phyloP scores from a whole-genome alignment of 64 coral and sea anemone species.

The Anthopleura sola region DNA sequence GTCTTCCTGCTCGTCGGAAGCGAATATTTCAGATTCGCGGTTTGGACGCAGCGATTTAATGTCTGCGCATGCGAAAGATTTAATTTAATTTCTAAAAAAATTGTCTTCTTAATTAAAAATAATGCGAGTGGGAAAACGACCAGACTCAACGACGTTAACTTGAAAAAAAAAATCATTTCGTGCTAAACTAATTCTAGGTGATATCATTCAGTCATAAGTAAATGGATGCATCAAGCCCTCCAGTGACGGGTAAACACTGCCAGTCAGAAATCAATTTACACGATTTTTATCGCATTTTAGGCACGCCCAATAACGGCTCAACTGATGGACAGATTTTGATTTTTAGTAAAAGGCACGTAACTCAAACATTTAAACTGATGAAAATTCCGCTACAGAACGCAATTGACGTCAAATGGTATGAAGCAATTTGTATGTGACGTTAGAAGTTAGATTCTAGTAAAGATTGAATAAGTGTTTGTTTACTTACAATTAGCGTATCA shows the following conservation, averaged over 20 bases:
- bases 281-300: not conserved
- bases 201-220: not conserved
- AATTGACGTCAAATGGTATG: not conserved
- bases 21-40: not conserved
- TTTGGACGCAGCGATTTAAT: not conserved
- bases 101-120: not conserved
- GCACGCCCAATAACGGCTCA: no score
- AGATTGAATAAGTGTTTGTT: not conserved
- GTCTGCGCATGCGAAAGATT: not conserved
- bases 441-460: not conserved
- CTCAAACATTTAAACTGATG: not conserved
- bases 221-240: not conserved
- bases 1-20: not conserved
- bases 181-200: not conserved
- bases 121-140: not conserved
- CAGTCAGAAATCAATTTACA: not conserved
- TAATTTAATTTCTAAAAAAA: not conserved
- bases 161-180: not conserved
- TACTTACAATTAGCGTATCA: constrained; percentile 62
- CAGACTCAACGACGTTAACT: not conserved
- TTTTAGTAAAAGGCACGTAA: no score
- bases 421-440: no score
- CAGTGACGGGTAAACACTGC: not conserved
- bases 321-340: no score
- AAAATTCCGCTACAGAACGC: not conserved